These are phyloP conservation scores for Melanotaenia parkinsoni DNA, from an alignment of 2,797 vertebrate genomes.

Conservation along the genomic window DNA sequence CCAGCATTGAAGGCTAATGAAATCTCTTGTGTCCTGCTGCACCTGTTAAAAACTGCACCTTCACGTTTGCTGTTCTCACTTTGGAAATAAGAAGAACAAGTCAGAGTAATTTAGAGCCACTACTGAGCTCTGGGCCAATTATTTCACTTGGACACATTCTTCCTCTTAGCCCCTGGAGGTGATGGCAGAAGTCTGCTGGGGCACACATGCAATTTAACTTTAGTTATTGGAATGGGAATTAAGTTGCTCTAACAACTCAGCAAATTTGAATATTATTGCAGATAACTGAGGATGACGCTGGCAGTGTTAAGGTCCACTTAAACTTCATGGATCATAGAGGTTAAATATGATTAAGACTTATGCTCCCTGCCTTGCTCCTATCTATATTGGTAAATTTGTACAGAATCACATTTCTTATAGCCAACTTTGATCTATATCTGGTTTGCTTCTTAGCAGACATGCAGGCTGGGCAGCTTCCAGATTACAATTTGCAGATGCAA, in stretches of 20 bases:
- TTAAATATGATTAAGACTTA: slow-evolving; percentile 14
- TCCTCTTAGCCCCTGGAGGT: slow-evolving; percentile 48
- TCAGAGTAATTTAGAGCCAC: slow-evolving; percentile 61
- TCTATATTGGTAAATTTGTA: slow-evolving; percentile 3
- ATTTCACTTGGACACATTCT: slow-evolving; percentile 70
- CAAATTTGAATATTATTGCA: slow-evolving; percentile 78
- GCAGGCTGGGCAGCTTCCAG: slow-evolving; percentile 34
- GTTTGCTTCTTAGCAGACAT: slow-evolving; percentile 11
- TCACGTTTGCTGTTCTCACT: slow-evolving; percentile 45
- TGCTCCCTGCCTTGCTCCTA: slow-evolving; percentile 1
- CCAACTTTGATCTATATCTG: slow-evolving; percentile 3
- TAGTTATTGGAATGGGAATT: slow-evolving; percentile 58
- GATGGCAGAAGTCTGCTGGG: slow-evolving; percentile 49
- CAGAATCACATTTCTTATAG: neutral
- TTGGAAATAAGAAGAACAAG: slow-evolving; percentile 40
- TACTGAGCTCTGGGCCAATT: slow-evolving; percentile 74
- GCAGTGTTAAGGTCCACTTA: slow-evolving; percentile 33
- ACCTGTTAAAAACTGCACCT: slow-evolving; percentile 50
- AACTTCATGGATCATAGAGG: slow-evolving; percentile 30
- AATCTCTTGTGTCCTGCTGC: slow-evolving; percentile 59
- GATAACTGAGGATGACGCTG: slow-evolving; percentile 58
- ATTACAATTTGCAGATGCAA: slow-evolving; percentile 26
- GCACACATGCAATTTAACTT: slow-evolving; percentile 67
- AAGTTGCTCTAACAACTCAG: slow-evolving; percentile 63
- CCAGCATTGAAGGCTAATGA: slow-evolving; percentile 64